phyloP scores from a whole-genome alignment of 2,888 invertebrate genomes.

The Archips xylosteana region DNA sequence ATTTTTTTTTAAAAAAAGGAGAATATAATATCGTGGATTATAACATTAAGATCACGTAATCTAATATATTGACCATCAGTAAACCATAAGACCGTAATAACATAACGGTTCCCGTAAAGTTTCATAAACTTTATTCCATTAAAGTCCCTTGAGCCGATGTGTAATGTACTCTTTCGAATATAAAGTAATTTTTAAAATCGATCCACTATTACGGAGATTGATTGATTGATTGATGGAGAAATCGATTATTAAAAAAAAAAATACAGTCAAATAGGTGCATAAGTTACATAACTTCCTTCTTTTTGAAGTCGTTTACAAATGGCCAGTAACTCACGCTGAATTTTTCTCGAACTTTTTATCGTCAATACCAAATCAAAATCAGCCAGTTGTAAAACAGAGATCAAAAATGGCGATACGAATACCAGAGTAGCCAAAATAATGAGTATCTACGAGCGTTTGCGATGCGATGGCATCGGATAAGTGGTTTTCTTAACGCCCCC shows the following conservation, averaged over 20 bases:
- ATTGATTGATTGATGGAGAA: too few species aligned
- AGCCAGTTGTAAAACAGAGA: conserved; percentile 43
- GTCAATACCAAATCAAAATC: conserved; percentile 25
- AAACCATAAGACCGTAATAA: conserved; percentile 14
- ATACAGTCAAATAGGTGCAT: too few species aligned
- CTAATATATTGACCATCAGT: too few species aligned
- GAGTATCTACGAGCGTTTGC: conserved; percentile 59
- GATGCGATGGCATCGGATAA: conserved; percentile 76
- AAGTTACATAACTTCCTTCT: too few species aligned
- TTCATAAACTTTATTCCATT: not conserved
- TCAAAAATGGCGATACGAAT: conserved; percentile 65
- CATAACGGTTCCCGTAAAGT: conserved; percentile 21
- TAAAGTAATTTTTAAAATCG: too few species aligned
- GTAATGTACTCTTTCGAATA: too few species aligned
- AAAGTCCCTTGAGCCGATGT: conserved; percentile 25
- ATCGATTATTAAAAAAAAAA: too few species aligned
- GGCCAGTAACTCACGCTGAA: not conserved
- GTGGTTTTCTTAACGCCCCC: conserved; percentile 83
- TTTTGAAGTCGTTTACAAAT: not conserved
- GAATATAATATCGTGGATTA: too few species aligned
- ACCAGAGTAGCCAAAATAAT: conserved; percentile 79
- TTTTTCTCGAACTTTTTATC: not conserved
- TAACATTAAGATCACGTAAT: too few species aligned
- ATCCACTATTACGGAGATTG: too few species aligned
- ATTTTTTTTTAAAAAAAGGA: too few species aligned